Base-by-base conservation (phyloP, 2,113 vertebrate species). In the Xenopus borealis region DNA sequence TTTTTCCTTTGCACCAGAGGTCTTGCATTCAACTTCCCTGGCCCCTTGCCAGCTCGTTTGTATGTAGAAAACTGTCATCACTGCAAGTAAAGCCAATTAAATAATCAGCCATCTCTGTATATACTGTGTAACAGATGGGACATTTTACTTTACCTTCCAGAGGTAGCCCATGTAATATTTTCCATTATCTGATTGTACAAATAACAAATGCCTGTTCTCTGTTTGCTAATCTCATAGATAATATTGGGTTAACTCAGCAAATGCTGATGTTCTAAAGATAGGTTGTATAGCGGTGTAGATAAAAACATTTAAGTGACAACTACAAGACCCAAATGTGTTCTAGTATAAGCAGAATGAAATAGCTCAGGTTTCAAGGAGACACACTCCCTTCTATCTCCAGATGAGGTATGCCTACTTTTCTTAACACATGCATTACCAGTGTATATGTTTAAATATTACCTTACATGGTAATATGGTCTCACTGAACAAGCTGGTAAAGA, bases 31-130 rank as follows among this genome's bases (percentile, higher is more conserved):
- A 58, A 1, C 45, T 81, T 79, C 79, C 66, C 0, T 85, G 82
- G 82, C 77, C 79, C 68, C 9, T 20, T 77, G 79, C 81, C 79
- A 78, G 12, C 0, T 18, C 30, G 19, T 69, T 70, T 83, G 81
- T 81, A 78, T 84, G 79, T 84, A 70, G 71, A 78, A 82, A 82
- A 78, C 63, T 78, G 57, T 71, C 67, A 69, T 79, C 72, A 74
- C 66, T 82, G 78, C 44, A 69, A 75, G 23, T 58, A 40, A 62
- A 19, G 47, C 72, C 78, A 79, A 18, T 63, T 55, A 81, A 82
- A 76, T 80, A 82, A 27, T 27, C 23, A 27, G 23, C 23, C 23
- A 27, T 27, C 79, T 67, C 7, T n/a, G 77, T 80, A 73, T 83
- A 78, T 80, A 79, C 33, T 3, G 33, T 40, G 3, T 82, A 82